Percentiles rank a stretch among this genome's conserved stretches.
Evolutionary conservation across 30 jellyfish, hydroid and myxozoan species (phyloP).

Genomic region (Morbakka virulenta): DNA sequence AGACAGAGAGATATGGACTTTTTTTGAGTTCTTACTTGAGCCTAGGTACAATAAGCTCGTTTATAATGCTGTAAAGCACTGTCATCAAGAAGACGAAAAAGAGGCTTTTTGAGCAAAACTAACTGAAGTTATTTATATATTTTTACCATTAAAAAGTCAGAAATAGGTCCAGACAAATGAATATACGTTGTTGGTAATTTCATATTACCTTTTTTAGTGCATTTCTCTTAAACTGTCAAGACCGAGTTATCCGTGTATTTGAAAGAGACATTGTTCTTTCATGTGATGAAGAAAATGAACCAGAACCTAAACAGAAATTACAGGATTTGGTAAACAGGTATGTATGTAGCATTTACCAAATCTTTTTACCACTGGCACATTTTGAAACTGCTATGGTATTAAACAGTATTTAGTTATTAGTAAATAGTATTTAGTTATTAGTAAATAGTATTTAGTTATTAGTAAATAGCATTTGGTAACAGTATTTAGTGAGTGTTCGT

Average conservation of each 20-base stretch:
- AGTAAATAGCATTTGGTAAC: background rate
- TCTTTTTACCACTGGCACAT: background rate
- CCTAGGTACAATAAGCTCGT: too few relatives aligned
- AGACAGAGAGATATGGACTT: too few relatives aligned
- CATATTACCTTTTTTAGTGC: slow-evolving; percentile 33
- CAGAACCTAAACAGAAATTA: slow-evolving; percentile 88
- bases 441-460: too few relatives aligned
- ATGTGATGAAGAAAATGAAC: slow-evolving; percentile 61
- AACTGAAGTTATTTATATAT: too few relatives aligned
- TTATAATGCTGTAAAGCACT: too few relatives aligned
- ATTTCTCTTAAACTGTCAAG: slow-evolving; percentile 89
- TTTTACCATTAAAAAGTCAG: too few relatives aligned
- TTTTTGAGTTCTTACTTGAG: too few relatives aligned
- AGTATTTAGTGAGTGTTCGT: background rate
- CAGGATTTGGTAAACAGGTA: slow-evolving; percentile 96
- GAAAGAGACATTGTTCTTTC: slow-evolving; percentile 74
- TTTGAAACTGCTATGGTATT: background rate
- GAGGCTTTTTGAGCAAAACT: too few relatives aligned
- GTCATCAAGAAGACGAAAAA: too few relatives aligned
- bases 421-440: too few relatives aligned
- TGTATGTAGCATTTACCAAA: background rate
- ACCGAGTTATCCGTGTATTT: slow-evolving; percentile 92
- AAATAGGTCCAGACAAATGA: too few relatives aligned
- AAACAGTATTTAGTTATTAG: background rate
- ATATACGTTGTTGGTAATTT: too few relatives aligned